phyloP scores from a whole-genome alignment of 1,140 invertebrate species.

The Brachionus manjavacas region DNA sequence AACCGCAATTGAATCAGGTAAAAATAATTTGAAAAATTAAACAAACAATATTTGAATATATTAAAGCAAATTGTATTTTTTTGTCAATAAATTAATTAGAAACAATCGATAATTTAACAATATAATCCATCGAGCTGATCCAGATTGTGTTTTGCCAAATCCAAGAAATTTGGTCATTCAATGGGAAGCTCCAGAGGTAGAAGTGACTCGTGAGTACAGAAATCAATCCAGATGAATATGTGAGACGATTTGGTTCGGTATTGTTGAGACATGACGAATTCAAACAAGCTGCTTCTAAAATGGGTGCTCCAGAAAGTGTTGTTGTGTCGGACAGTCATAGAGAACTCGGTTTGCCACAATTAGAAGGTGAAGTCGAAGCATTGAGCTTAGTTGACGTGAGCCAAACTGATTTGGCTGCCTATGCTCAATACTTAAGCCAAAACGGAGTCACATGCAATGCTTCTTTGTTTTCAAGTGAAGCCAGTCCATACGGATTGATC shows the following conservation, averaged over 20 bases:
- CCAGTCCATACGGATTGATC: slow-evolving; percentile 10
- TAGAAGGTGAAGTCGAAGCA: slow-evolving; percentile 16
- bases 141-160: slow-evolving; percentile 20
- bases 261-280: slow-evolving; percentile 26
- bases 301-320: slow-evolving; percentile 13
- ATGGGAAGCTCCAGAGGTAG: slow-evolving; percentile 39
- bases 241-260: not conserved
- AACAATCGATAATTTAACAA: not conserved
- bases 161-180: slow-evolving; percentile 40
- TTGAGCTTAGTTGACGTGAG: not conserved
- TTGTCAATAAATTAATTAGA: not conserved
- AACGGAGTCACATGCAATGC: not conserved
- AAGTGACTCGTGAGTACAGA: slow-evolving; percentile 32
- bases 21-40: not conserved
- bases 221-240: slow-evolving; percentile 38
- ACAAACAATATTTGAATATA: not conserved
- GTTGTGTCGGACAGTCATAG: not conserved
- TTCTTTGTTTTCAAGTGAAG: slow-evolving; percentile 23
- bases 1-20: too few relatives aligned
- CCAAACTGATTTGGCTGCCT: not conserved
- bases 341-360: slow-evolving; percentile 1
- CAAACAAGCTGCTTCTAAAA: not conserved
- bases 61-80: too few relatives aligned
- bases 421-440: not conserved
- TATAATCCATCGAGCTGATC: not conserved